phyloP scores from a whole-genome alignment of 2,113 vertebrate species.

The Murina feae region DNA sequence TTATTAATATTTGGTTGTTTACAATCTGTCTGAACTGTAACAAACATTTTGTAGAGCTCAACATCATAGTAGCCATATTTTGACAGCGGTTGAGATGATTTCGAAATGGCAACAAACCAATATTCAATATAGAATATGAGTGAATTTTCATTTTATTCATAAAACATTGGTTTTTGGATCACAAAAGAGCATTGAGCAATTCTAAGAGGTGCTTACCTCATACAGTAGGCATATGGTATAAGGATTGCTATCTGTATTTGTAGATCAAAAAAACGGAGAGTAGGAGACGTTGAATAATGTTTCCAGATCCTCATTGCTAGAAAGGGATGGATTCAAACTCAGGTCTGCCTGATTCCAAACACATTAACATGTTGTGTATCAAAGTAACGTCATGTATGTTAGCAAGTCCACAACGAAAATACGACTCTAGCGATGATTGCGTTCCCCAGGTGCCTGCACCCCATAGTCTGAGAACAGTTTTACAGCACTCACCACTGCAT shows the following conservation, averaged over 20 bases:
- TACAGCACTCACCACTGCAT: background rate
- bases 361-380: background rate
- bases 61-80: background rate
- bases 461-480: background rate
- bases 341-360: background rate
- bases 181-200: background rate
- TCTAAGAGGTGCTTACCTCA: background rate
- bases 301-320: background rate
- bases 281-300: background rate
- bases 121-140: background rate
- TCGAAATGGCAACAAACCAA: background rate
- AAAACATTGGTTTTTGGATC: background rate
- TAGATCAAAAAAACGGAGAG: background rate
- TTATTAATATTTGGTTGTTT: conserved; percentile 41
- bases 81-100: background rate
- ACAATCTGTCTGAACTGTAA: background rate
- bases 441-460: background rate
- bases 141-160: background rate
- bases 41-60: background rate
- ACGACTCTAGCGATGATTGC: background rate
- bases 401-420: background rate
- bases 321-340: background rate
- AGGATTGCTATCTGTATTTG: background rate
- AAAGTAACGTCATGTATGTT: background rate
- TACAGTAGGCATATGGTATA: background rate